Evolutionary conservation across 64 coral and sea anemone species (phyloP).

Genomic region (Hydrozoanthus tunicans): DNA sequence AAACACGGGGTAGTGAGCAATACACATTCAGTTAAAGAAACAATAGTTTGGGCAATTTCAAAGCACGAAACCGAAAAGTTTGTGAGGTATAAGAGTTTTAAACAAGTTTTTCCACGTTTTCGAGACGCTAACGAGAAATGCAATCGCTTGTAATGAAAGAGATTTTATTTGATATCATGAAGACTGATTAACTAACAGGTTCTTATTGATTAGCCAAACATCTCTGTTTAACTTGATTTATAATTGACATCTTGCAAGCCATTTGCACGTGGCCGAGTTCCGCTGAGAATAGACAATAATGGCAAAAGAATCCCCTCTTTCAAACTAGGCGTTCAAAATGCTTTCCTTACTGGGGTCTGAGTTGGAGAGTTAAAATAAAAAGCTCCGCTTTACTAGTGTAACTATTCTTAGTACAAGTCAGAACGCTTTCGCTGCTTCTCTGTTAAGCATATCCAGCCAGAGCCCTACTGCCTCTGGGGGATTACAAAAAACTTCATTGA

Average conservation of each 20-base stretch:
- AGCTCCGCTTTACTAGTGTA: not conserved
- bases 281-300: not conserved
- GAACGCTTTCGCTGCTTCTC: too few species aligned
- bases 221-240: not conserved
- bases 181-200: constrained; percentile 26
- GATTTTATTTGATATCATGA: constrained; percentile 22
- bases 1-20: constrained; percentile 5
- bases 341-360: not conserved
- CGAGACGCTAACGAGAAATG: not conserved
- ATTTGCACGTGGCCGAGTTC: constrained; percentile 14
- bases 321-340: not conserved
- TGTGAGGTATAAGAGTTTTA: not conserved
- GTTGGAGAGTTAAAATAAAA: not conserved
- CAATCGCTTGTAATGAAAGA: not conserved
- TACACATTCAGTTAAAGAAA: not conserved
- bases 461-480: too few species aligned
- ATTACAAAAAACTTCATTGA: too few species aligned
- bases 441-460: too few species aligned
- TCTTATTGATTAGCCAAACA: not conserved
- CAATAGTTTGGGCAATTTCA: constrained; percentile 15
- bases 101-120: not conserved
- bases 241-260: not conserved
- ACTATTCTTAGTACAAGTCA: too few species aligned
- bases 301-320: not conserved
- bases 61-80: too few species aligned